Conservation (phyloP, 2,888 invertebrate genomes). For the Tromatobia lineatoria region DNA sequence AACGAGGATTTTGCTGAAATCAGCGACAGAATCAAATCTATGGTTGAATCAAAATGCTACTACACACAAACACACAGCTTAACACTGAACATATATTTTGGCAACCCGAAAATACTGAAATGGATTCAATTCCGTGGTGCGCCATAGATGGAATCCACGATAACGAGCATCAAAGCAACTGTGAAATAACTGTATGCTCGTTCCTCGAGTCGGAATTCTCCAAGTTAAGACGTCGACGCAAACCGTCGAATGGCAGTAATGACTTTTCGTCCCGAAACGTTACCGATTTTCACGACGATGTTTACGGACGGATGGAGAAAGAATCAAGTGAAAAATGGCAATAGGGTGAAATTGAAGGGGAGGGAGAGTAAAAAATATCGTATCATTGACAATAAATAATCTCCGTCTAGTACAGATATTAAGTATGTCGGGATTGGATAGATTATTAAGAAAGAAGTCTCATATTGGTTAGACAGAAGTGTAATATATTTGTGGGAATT, state of each 20-base stretch:
- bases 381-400: too few relatives aligned
- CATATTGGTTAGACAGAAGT: too few relatives aligned
- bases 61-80: constrained; percentile 11
- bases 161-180: constrained; percentile 39
- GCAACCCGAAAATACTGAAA: not conserved
- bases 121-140: not conserved
- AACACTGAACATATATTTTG: constrained; percentile 41
- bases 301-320: not conserved
- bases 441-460: too few relatives aligned
- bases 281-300: not conserved
- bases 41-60: not conserved
- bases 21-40: constrained; percentile 30
- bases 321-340: not conserved
- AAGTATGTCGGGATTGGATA: too few relatives aligned
- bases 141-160: not conserved
- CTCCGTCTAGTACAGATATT: too few relatives aligned
- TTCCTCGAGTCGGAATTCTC: not conserved
- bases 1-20: constrained; percentile 31
- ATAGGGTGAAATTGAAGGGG: not conserved
- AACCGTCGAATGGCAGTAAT: constrained; percentile 14
- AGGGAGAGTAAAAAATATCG: not conserved
- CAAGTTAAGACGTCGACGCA: not conserved
- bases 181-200: constrained; percentile 11
- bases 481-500: too few relatives aligned
- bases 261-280: not conserved